A percentile compares a stretch with the other conserved stretches of the same genome.
Conservation (phyloP, 2,797 vertebrate genomes). For the Sebastes taczanowskii region DNA sequence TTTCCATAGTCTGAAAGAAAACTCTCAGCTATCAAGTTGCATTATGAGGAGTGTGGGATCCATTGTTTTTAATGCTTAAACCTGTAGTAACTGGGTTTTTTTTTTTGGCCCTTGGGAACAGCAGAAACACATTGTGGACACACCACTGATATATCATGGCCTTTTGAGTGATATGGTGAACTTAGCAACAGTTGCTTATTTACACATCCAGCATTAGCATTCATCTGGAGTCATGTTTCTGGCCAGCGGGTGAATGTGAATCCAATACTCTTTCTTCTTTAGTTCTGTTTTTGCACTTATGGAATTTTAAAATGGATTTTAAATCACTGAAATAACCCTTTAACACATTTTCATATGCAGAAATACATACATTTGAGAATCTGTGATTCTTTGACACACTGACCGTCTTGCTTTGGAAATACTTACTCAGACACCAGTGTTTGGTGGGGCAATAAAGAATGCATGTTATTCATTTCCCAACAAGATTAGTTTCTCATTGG, state of each 20-base stretch:
- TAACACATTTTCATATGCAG: background rate
- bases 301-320: background rate
- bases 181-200: background rate
- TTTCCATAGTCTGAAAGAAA: background rate
- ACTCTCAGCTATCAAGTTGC: background rate
- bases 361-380: background rate
- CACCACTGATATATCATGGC: background rate
- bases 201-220: background rate
- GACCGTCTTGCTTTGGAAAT: background rate
- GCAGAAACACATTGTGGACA: background rate
- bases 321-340: background rate
- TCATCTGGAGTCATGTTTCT: background rate
- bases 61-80: background rate
- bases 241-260: background rate
- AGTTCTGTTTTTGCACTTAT: background rate
- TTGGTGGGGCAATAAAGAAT: background rate
- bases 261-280: background rate
- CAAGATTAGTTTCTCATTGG: background rate
- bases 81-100: background rate
- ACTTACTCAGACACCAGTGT: background rate
- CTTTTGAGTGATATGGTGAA: background rate
- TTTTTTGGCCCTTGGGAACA: background rate
- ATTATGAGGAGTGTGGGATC: background rate
- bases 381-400: background rate
- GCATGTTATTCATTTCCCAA: background rate